These are phyloP conservation scores for Eledona agricola DNA, from an alignment of 2,888 invertebrate genomes.

Conservation along the genomic window DNA sequence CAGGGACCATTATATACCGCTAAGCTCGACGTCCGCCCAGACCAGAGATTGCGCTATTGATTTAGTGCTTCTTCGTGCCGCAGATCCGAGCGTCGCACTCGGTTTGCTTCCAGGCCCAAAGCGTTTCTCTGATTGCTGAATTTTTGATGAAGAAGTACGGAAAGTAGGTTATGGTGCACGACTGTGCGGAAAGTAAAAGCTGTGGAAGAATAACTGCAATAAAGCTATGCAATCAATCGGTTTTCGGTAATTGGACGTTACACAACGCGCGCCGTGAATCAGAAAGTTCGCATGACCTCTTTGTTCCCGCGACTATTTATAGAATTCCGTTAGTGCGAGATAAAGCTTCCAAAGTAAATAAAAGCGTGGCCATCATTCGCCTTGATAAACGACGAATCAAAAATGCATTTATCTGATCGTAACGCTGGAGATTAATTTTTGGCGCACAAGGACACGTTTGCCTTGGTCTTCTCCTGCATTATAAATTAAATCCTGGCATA, in stretches of 20 bases:
- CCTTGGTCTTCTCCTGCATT: conserved; percentile 24
- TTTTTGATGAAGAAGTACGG: conserved; percentile 20
- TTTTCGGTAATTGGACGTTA: conserved; percentile 30
- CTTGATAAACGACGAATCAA: conserved; percentile 5
- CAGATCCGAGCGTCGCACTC: neutral
- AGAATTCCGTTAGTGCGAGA: neutral
- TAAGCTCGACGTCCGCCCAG: conserved; percentile 41
- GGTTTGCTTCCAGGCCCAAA: neutral
- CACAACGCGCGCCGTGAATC: conserved; percentile 5
- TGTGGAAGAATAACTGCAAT: conserved; percentile 19
- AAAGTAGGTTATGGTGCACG: conserved; percentile 31
- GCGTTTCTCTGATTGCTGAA: neutral
- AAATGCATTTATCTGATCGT: too few relatives aligned
- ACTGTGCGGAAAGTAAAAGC: conserved; percentile 35
- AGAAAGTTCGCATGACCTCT: neutral
- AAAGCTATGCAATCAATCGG: conserved; percentile 23
- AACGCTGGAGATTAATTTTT: conserved; percentile 10
- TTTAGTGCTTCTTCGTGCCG: conserved; percentile 43
- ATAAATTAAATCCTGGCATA: conserved; percentile 22
- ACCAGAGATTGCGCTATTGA: conserved; percentile 46
- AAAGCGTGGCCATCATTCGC: conserved; percentile 2
- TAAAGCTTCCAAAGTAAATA: neutral
- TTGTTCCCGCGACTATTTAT: neutral
- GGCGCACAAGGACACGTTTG: conserved; percentile 6
- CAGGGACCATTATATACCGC: conserved; percentile 37